Evolutionary conservation across 1,140 invertebrate genomes (phyloP).

Genomic region (Drosophila oshimai): DNA sequence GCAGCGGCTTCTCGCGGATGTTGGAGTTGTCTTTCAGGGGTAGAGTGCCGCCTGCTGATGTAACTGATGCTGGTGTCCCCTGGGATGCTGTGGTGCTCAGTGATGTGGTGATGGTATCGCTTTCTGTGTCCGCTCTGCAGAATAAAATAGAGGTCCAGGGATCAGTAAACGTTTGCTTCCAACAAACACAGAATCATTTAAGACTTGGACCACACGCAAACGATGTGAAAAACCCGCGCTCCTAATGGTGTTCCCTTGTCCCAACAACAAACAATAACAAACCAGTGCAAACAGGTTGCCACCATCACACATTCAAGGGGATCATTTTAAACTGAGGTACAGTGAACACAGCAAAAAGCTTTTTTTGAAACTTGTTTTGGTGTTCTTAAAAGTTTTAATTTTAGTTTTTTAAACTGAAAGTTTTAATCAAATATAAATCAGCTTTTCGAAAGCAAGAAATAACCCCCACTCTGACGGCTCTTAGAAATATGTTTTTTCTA

Average conservation of each 20-base stretch:
- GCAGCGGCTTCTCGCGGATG: conserved; percentile 54
- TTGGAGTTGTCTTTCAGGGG: conserved; percentile 80
- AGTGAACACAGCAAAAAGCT: too few relatives aligned
- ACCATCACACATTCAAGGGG: background rate
- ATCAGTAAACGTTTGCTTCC: conserved; percentile 4
- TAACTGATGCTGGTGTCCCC: conserved; percentile 9
- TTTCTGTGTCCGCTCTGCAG: conserved; percentile 72
- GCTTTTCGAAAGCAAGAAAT: too few relatives aligned
- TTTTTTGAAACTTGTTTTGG: too few relatives aligned
- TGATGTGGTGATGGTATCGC: conserved; percentile 45
- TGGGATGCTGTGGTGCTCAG: conserved; percentile 15
- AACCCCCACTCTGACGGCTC: too few relatives aligned
- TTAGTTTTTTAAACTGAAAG: too few relatives aligned
- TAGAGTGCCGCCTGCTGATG: conserved; percentile 28
- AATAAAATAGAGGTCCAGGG: background rate
- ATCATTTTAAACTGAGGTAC: too few relatives aligned
- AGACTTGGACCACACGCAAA: conserved; percentile 14
- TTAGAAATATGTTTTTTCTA: too few relatives aligned
- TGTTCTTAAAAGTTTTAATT: too few relatives aligned
- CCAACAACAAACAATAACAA: conserved; percentile 17
- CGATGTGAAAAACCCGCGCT: background rate
- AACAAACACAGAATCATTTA: background rate
- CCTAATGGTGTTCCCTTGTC: conserved; percentile 26
- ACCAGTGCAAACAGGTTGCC: conserved; percentile 18
- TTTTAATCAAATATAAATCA: too few relatives aligned